Conservation (phyloP, 2,797 vertebrate genomes). For the Chaetophractus vellerosus region DNA sequence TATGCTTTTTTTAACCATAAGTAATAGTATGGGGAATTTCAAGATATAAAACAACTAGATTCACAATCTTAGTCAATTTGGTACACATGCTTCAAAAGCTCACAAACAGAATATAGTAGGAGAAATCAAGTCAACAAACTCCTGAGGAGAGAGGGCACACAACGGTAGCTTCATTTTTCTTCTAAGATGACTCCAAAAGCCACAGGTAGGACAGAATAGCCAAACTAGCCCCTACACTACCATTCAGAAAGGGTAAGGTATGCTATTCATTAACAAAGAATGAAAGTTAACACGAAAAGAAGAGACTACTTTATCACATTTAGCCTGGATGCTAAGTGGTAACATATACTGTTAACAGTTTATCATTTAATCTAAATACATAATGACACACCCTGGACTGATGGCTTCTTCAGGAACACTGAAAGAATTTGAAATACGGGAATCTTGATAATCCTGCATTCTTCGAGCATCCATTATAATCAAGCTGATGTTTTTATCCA, state of each 20-base stretch:
- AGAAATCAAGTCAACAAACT: slow-evolving; percentile 34
- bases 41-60: not conserved
- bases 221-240: not conserved
- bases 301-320: not conserved
- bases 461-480: slow-evolving; percentile 97
- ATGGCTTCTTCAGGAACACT: slow-evolving; percentile 97
- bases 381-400: slow-evolving; percentile 93
- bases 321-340: not conserved
- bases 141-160: not conserved
- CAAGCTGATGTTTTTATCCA: slow-evolving; percentile 92
- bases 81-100: not conserved
- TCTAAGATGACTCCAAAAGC: not conserved
- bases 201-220: not conserved
- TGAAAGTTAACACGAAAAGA: not conserved
- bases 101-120: not conserved
- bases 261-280: not conserved
- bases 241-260: not conserved
- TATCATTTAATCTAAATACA: not conserved
- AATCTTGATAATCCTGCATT: slow-evolving; percentile 94
- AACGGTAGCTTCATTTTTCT: slow-evolving; percentile 16
- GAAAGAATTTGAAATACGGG: slow-evolving; percentile 94
- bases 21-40: not conserved
- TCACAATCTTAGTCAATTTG: not conserved
- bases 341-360: slow-evolving; percentile 18
- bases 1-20: not conserved